A percentile compares a stretch with the other conserved stretches of the same genome.
Evolutionary conservation across 2,888 invertebrate species (phyloP).

Genomic region (Dichetophora obliterata): DNA sequence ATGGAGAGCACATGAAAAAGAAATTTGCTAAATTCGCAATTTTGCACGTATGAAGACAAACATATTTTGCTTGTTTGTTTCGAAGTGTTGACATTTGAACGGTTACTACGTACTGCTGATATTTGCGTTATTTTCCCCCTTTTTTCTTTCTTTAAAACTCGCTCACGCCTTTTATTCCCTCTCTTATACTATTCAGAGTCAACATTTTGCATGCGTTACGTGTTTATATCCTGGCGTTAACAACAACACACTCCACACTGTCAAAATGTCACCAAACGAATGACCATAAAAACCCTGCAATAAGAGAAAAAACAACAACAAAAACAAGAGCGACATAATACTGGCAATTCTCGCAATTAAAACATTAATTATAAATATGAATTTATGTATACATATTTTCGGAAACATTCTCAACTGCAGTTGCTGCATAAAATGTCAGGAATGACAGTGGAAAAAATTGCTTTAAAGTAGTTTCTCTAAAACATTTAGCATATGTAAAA

Average conservation of each 20-base stretch:
- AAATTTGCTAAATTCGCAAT: constrained; percentile 22
- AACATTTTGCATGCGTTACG: background rate
- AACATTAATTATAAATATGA: constrained; percentile 10
- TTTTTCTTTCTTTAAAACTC: background rate
- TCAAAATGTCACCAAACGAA: constrained; percentile 26
- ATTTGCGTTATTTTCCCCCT: background rate
- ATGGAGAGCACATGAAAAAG: background rate
- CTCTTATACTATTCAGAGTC: background rate
- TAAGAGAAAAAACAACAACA: constrained; percentile 18
- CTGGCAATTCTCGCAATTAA: constrained; percentile 9
- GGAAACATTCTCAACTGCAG: background rate
- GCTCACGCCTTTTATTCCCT: background rate
- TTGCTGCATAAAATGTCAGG: background rate
- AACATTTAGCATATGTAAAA: no score
- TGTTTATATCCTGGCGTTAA: background rate
- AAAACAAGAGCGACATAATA: background rate
- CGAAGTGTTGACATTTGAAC: constrained; percentile 3
- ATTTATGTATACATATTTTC: background rate
- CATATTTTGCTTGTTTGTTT: constrained; percentile 3
- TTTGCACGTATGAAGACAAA: constrained; percentile 21
- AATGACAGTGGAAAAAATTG: background rate
- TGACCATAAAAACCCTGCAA: constrained; percentile 27
- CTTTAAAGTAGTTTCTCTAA: background rate
- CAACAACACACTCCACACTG: constrained; percentile 8
- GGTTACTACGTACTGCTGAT: background rate